Evolutionary conservation across 2,797 vertebrate species (phyloP).

Genomic region (Sarcoramphus papa): DNA sequence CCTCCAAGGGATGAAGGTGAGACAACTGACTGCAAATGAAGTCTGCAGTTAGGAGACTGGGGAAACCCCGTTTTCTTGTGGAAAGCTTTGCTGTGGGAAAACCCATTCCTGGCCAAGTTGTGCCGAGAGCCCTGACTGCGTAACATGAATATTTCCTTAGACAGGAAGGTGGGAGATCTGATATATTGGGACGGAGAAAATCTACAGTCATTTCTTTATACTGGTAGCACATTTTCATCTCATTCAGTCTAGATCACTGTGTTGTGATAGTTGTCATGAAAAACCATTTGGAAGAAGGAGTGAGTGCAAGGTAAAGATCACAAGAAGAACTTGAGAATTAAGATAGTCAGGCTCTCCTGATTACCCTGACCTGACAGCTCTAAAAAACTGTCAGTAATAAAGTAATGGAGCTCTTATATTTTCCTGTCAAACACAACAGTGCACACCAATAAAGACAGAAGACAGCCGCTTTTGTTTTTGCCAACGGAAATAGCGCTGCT

Average conservation of each 20-base stretch:
- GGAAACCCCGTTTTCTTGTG: neutral
- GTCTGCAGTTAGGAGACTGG: rapidly evolving
- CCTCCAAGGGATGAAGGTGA: neutral
- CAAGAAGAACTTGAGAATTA: neutral
- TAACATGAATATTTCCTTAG: rapidly evolving
- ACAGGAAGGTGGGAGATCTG: neutral
- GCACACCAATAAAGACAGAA: neutral
- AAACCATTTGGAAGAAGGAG: neutral
- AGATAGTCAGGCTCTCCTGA: neutral
- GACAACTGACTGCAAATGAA: neutral
- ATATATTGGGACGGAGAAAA: neutral
- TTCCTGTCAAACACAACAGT: neutral
- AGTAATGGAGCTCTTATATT: neutral
- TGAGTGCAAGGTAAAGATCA: neutral
- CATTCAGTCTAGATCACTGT: neutral
- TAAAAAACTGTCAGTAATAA: neutral
- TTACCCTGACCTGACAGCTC: neutral
- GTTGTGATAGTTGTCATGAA: neutral
- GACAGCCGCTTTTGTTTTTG: neutral
- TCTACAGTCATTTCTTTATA: neutral
- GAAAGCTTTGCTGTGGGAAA: neutral
- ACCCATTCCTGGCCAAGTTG: neutral
- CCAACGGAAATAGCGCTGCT: neutral
- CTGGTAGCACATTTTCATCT: neutral
- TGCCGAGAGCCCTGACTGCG: neutral